Base-by-base conservation (phyloP, 2,113 vertebrate genomes). In the Scatophagus argus region DNA sequence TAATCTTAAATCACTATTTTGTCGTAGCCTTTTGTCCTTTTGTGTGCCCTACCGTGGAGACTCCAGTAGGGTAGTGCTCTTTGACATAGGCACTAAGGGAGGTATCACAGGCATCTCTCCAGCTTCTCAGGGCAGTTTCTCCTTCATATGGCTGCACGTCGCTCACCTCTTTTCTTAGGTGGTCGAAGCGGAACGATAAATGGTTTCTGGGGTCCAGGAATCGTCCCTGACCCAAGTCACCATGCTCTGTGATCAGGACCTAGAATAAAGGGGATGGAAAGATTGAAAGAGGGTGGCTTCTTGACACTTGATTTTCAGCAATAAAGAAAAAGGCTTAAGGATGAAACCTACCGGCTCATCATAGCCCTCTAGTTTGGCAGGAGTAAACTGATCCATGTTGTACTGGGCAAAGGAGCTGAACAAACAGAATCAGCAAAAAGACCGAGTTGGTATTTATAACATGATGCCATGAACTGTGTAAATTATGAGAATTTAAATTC, bases 301-400 rank as follows among this genome's bases (percentile, higher is more conserved):
- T 39, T 52, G 9, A 17, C 3, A 58, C 17, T 21, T 49, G 13
- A 31, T 32, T 34, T 41, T 46, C 0, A 21, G 46, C 23, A 51
- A 56, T 62, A 23, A 76, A 71, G 2, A 51, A 9, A 52, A 44
- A 75, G 8, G 68, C 8, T 34, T 23, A 6, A 59, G 8, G 6
- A 51, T 8, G 31, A 79, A 70, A 74, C 92, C 64, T 96, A 99
- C 98, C 95, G 96, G 96, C 85, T 99, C 98, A n/a, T 99, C 98
- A 2, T 96, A 96, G 91, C 97, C 96, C 69, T 98, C 97, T 79
- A 98, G 90, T 95, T 98, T 99, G 85, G 97, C 97, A 86, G 98
- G 98, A 81, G 97, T 98, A 93, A 99, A 99, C 91, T 99, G 98
- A 95, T 99, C 98, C 97, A 99, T 94, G 91, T 99, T 99, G 94